Evolutionary conservation across 2,113 vertebrate genomes (phyloP), one percentile per base, ranked within the genome.

Genomic region (Scomber japonicus): DNA sequence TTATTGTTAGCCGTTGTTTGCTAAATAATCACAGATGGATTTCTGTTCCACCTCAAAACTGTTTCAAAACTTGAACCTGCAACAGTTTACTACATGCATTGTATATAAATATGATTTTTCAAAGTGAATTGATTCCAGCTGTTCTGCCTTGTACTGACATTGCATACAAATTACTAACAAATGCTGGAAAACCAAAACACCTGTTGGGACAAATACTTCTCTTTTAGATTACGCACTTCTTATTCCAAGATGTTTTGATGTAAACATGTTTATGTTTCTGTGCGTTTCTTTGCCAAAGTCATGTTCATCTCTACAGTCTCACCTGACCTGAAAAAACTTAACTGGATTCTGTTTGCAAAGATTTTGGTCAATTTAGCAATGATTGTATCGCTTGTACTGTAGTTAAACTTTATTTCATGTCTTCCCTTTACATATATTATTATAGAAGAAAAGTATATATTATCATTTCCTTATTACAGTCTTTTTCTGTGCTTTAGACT

Each of bases 131-230:
- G 40, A 1, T 86, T 82, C 81, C 74, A 68, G 76, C 9, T 3
- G 7, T 1, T 74, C 55, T 44, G 19, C 11, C 44, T 57, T 60
- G 50, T 40, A 31, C 66, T 56, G 30, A 1, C 51, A 49, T 51
- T 15, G 46, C 69, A 65, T 31, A 71, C 83, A 88, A 88, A 88
- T 81, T 61, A 48, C 11, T 71, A 60, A 46, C 75, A 87, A 87
- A 85, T 73, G 83, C 45, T 10, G 13, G 54, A 68, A 80, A 82
- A 19, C 24, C 24, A 73, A 81, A 85, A 84, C 80, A 89, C 74
- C 82, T 89, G 81, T 17, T 71, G 57, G 51, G 54, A 70, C 27
- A 60, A 27, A 27, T 1, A 27, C 24, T 27, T 10, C 49, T 21
- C 71, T 17, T 27, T 24, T 64, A 80, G 73, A 9, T 9, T 72